A percentile compares a stretch with the other conserved stretches of the same genome.
These are phyloP conservation scores for Myoxocephalus aenaeus DNA, from an alignment of 2,797 vertebrate genomes.

Conservation along the genomic window DNA sequence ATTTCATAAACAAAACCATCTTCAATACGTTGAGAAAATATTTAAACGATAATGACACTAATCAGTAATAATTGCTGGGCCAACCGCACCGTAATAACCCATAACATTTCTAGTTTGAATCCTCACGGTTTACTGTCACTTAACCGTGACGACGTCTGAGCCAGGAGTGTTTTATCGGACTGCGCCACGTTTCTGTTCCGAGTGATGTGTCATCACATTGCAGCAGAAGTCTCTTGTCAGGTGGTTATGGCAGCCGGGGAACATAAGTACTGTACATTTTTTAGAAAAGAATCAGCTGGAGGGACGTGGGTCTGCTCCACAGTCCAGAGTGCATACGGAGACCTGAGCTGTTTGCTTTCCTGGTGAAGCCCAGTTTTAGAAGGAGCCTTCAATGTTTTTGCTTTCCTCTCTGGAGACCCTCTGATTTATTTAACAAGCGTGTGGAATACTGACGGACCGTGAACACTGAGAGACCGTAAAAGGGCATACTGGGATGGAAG, in stretches of 20 bases:
- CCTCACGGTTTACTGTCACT: too few relatives aligned
- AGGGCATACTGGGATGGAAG: conserved; percentile 75
- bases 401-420: conserved; percentile 78
- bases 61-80: neutral
- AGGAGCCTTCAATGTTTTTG: conserved; percentile 80
- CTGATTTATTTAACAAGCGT: conserved; percentile 82
- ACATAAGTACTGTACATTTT: neutral
- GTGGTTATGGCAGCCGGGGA: neutral
- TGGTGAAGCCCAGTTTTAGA: conserved; percentile 71
- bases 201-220: conserved; percentile 20
- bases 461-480: conserved; percentile 82
- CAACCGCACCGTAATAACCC: neutral
- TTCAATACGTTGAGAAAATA: neutral
- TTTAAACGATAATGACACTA: neutral
- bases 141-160: too few relatives aligned
- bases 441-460: conserved; percentile 78
- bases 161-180: neutral
- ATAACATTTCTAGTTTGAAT: neutral
- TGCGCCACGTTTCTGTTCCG: neutral
- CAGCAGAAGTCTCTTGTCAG: conserved; percentile 1
- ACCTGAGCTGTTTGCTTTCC: conserved; percentile 77
- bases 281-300: neutral
- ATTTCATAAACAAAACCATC: neutral
- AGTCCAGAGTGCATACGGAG: conserved; percentile 44
- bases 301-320: conserved; percentile 11